Evolutionary conservation across 1,140 invertebrate species (phyloP).

Genomic region (Luehdorfia chinensis): DNA sequence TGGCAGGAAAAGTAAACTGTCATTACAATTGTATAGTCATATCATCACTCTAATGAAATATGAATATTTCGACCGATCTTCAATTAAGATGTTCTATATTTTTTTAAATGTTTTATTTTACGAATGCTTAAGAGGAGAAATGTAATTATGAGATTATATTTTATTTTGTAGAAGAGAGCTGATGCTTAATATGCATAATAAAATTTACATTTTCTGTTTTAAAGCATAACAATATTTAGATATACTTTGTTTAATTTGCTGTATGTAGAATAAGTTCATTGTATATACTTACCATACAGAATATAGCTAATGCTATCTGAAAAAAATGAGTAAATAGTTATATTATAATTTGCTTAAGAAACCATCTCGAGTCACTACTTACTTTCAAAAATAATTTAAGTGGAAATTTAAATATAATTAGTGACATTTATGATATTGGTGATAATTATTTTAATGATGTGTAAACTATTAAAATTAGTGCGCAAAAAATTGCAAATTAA

Average conservation of each 20-base stretch:
- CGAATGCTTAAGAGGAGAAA: not conserved
- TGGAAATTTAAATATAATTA: not conserved
- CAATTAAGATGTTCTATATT: constrained; percentile 2
- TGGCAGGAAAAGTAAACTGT: not conserved
- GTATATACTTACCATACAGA: too few species aligned
- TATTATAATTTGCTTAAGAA: too few species aligned
- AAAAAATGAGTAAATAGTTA: too few species aligned
- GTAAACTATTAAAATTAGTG: constrained; percentile 3
- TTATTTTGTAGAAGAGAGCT: not conserved
- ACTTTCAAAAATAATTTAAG: too few species aligned
- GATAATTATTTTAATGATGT: constrained; percentile 8
- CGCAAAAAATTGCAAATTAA: constrained; percentile 2
- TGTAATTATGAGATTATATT: constrained; percentile 5
- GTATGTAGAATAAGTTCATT: too few species aligned
- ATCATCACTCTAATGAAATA: constrained; percentile 11
- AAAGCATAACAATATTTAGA: too few species aligned
- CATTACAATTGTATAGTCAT: constrained; percentile 12
- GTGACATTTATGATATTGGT: not conserved
- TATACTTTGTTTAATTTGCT: too few species aligned
- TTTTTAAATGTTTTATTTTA: constrained; percentile 3
- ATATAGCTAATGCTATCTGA: too few species aligned
- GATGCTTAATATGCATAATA: not conserved
- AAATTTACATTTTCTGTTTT: too few species aligned
- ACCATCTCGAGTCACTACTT: too few species aligned
- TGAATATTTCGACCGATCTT: constrained; percentile 1